These are phyloP conservation scores for Myopa testacea DNA, from an alignment of 2,888 invertebrate species.

Conservation along the genomic window DNA sequence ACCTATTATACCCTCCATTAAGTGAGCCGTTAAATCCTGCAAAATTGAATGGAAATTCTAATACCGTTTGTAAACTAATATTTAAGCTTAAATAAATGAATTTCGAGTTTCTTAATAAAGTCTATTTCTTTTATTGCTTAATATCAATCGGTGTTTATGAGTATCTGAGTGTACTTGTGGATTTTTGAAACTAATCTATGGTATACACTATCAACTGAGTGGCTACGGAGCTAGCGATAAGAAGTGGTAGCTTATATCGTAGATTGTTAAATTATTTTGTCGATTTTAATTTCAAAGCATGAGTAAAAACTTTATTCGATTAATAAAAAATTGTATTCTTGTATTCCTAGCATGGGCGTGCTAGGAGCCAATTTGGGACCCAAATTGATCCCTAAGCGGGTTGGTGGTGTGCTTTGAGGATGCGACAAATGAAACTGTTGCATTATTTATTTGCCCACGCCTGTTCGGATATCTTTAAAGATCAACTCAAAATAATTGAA, in stretches of 20 bases:
- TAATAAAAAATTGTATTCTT: no score
- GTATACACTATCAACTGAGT: neutral
- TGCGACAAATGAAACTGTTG: neutral
- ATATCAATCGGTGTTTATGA: no score
- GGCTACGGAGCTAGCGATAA: neutral
- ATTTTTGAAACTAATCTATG: neutral
- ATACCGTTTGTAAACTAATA: neutral
- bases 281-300: neutral
- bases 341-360: no score
- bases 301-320: neutral
- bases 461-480: neutral
- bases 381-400: no score
- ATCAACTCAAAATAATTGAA: constrained; percentile 1
- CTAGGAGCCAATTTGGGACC: no score
- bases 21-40: neutral
- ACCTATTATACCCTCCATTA: constrained; percentile 56
- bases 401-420: no score
- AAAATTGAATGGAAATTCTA: neutral
- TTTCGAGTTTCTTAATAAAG: no score
- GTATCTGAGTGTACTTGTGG: no score
- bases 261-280: neutral
- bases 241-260: neutral
- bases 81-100: no score
- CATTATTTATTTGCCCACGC: neutral
- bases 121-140: no score